phyloP scores from a whole-genome alignment of 2,113 vertebrate species.

The Larimichthys crocea region DNA sequence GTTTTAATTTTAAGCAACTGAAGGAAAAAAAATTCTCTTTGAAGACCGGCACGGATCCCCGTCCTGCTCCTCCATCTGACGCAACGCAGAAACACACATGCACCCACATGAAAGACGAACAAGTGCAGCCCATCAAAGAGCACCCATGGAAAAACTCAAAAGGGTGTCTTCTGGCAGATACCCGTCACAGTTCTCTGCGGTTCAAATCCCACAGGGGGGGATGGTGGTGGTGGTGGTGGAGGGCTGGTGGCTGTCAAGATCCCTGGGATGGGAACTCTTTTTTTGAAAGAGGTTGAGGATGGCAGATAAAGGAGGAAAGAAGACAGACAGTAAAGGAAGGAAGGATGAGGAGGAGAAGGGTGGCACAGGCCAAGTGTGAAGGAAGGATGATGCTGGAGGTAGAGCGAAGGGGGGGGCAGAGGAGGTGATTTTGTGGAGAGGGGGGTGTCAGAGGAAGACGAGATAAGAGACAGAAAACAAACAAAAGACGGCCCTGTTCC shows the following conservation, averaged over 20 bases:
- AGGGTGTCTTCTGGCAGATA: slow-evolving; percentile 55
- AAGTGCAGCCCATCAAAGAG: slow-evolving; percentile 53
- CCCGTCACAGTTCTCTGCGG: slow-evolving; percentile 64
- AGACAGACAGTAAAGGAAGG: slow-evolving; percentile 24
- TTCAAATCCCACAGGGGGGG: slow-evolving; percentile 56
- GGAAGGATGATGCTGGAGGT: slow-evolving; percentile 29
- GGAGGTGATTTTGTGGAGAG: background rate
- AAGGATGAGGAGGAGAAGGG: slow-evolving; percentile 12
- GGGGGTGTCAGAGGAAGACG: slow-evolving; percentile 13
- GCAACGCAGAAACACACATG: slow-evolving; percentile 57
- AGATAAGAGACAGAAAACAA: slow-evolving; percentile 1
- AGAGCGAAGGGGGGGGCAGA: background rate
- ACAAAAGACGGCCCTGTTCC: background rate
- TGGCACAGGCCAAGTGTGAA: slow-evolving; percentile 23
- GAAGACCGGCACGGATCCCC: background rate
- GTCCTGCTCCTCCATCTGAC: slow-evolving; percentile 24
- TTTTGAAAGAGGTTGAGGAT: slow-evolving; percentile 49
- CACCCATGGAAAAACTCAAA: slow-evolving; percentile 54
- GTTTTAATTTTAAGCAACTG: background rate
- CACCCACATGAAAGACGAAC: slow-evolving; percentile 13
- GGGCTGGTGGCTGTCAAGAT: slow-evolving; percentile 56
- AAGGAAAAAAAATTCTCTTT: background rate
- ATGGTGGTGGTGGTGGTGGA: background rate
- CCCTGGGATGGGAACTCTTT: slow-evolving; percentile 30
- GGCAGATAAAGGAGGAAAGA: slow-evolving; percentile 47